Conservation (phyloP, 2,797 vertebrate species). For the Oryzias sinensis region DNA sequence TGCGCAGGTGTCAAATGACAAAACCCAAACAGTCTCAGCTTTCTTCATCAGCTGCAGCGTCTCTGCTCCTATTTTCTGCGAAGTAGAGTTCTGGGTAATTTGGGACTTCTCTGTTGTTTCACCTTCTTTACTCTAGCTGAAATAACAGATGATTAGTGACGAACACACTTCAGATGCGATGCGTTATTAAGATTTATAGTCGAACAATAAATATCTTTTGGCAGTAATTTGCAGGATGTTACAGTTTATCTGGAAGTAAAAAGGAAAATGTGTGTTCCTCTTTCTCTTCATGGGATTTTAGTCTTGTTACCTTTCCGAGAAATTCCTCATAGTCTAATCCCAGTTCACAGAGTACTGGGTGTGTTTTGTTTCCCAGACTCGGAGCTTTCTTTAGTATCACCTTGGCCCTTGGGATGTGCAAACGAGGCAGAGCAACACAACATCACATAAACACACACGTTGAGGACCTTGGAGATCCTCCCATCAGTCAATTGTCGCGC, state of each 20-base stretch:
- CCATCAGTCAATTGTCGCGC: no score
- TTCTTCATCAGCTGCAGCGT: background rate
- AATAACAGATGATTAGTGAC: background rate
- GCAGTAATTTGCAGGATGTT: background rate
- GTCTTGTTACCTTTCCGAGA: background rate
- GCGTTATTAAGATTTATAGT: no score
- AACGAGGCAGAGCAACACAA: no score
- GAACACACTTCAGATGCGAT: background rate
- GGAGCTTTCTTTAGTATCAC: background rate
- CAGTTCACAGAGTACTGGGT: background rate
- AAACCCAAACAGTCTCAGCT: background rate
- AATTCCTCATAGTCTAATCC: background rate
- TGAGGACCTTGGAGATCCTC: no score
- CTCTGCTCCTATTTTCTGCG: background rate
- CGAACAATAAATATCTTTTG: no score
- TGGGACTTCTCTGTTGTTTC: background rate
- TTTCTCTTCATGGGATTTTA: background rate
- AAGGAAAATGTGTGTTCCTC: background rate
- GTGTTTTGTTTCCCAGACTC: background rate
- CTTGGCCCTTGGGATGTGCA: background rate
- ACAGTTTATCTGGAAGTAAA: constrained; percentile 6
- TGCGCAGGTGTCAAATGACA: no score
- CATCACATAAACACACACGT: no score
- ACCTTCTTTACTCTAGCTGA: background rate
- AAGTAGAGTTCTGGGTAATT: background rate